phyloP scores from a whole-genome alignment of 2,113 vertebrate genomes.

The Gorsachius goisagi region DNA sequence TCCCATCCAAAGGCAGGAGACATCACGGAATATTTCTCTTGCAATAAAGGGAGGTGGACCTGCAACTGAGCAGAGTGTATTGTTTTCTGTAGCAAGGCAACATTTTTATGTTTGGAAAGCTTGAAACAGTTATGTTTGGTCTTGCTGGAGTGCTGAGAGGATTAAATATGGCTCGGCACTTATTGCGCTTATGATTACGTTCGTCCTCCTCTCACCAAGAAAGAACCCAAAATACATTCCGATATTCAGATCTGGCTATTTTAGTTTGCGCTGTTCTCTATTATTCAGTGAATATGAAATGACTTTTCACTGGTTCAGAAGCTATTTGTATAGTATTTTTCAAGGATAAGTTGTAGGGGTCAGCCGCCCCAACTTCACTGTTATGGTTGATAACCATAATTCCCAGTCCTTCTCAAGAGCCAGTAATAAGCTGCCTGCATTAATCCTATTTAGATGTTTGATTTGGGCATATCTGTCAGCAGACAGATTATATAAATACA shows the following conservation, averaged over 20 bases:
- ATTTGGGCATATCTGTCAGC: constrained; percentile 13
- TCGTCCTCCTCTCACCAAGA: neutral
- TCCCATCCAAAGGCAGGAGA: neutral
- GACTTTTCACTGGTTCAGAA: neutral
- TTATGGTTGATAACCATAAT: constrained; percentile 10
- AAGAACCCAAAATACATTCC: neutral
- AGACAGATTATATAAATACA: constrained; percentile 15
- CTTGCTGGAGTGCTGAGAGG: neutral
- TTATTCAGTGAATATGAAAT: constrained; percentile 30
- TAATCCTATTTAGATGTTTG: constrained; percentile 58
- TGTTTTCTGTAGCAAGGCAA: neutral
- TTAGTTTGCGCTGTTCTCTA: constrained; percentile 9
- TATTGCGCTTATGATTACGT: neutral
- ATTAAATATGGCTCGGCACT: neutral
- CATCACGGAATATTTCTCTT: neutral
- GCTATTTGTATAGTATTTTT: neutral
- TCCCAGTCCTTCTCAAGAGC: constrained; percentile 9
- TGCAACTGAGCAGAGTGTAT: neutral
- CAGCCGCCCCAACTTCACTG: neutral
- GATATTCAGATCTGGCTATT: constrained; percentile 32
- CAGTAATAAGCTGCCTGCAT: constrained; percentile 25
- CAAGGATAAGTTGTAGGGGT: neutral
- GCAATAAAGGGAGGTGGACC: neutral
- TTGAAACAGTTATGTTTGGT: neutral
- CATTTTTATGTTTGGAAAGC: neutral